A percentile compares a stretch with the other conserved stretches of the same genome.
Evolutionary conservation across 2,888 invertebrate genomes (phyloP).

Genomic region (Norana najaformis): DNA sequence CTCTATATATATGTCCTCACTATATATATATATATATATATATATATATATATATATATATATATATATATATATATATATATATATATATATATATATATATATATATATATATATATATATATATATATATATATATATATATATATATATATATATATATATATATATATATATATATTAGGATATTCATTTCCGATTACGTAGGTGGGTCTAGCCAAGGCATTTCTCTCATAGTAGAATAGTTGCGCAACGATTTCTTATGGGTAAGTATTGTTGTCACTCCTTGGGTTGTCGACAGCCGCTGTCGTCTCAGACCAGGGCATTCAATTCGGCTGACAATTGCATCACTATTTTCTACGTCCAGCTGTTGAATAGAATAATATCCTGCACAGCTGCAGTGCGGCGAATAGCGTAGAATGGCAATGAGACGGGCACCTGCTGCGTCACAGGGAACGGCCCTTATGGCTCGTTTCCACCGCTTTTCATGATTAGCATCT

Average conservation of each 20-base stretch:
- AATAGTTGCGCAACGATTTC: background rate
- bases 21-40: too few relatives aligned
- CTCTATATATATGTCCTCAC: too few relatives aligned
- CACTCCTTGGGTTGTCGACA: background rate
- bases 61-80: too few relatives aligned
- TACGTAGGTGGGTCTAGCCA: background rate
- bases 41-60: too few relatives aligned
- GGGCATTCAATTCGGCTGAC: background rate
- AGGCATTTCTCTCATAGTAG: background rate
- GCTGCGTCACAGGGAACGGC: background rate
- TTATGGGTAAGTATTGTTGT: background rate
- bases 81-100: too few relatives aligned
- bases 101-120: too few relatives aligned
- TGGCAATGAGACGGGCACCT: conserved; percentile 1
- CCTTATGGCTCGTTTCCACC: background rate
- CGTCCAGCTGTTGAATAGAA: background rate
- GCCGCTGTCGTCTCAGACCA: background rate
- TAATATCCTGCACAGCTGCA: background rate
- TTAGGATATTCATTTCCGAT: too few relatives aligned
- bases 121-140: too few relatives aligned
- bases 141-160: too few relatives aligned
- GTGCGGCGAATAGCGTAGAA: background rate
- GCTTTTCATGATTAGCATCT: background rate
- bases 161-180: too few relatives aligned
- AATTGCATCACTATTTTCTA: background rate